Percentiles rank a stretch among this genome's conserved stretches.
These are phyloP conservation scores for Dolichallabes microphthalmus DNA, from an alignment of 2,113 vertebrate species.

Conservation along the genomic window DNA sequence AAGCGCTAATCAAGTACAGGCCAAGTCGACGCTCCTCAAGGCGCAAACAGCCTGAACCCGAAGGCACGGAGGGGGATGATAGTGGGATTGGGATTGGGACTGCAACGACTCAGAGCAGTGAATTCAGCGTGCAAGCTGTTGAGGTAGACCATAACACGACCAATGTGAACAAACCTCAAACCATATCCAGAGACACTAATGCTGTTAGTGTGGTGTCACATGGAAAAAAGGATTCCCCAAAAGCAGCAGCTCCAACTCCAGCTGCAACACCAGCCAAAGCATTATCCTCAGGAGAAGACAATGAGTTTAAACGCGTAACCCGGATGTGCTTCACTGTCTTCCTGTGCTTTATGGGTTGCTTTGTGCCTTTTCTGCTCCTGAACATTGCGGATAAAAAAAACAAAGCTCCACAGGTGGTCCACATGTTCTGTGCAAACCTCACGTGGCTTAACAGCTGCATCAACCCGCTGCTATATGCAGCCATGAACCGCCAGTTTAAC, in stretches of 20 bases:
- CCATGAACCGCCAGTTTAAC: constrained; percentile 84
- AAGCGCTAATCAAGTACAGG: constrained; percentile 74
- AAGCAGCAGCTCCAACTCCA: constrained; percentile 2
- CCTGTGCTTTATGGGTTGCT: constrained; percentile 79
- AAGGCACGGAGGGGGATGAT: constrained; percentile 71
- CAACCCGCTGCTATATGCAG: constrained; percentile 83
- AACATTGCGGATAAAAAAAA: constrained; percentile 76
- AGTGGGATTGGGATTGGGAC: constrained; percentile 69
- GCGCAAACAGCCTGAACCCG: constrained; percentile 49
- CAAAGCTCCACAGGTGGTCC: constrained; percentile 71
- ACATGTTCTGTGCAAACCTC: constrained; percentile 84
- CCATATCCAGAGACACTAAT: background rate
- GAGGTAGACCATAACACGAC: constrained; percentile 38
- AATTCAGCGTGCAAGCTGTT: constrained; percentile 62
- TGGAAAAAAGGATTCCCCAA: background rate
- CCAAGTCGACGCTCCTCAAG: constrained; percentile 66
- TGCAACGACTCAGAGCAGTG: constrained; percentile 59
- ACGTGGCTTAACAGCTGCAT: constrained; percentile 88
- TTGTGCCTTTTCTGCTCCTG: constrained; percentile 79
- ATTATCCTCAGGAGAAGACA: constrained; percentile 64
- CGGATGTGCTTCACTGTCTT: constrained; percentile 85
- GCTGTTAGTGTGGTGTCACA: background rate
- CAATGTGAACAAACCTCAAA: background rate
- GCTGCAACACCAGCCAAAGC: constrained; percentile 22
- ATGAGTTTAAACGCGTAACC: constrained; percentile 79